Evolutionary conservation across 2,888 invertebrate species (phyloP).

Genomic region (Perdita meconis): DNA sequence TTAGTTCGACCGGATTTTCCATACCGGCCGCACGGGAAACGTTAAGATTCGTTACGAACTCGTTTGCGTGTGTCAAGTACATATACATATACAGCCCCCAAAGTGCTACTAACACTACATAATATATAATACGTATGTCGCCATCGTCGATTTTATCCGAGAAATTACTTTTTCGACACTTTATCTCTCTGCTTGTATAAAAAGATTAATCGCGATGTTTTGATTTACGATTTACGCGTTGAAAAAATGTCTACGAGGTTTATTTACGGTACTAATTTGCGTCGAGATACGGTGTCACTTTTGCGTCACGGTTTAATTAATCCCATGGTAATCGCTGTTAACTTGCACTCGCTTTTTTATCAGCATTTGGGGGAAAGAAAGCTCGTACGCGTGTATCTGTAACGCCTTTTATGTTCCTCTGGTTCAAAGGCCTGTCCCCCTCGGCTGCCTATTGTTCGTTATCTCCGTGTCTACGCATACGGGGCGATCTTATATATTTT

Average conservation of each 20-base stretch:
- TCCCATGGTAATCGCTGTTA: slow-evolving; percentile 18
- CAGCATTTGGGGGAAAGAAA: slow-evolving; percentile 16
- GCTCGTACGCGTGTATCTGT: slow-evolving; percentile 28
- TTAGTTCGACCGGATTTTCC: slow-evolving; percentile 29
- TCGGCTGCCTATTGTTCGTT: slow-evolving; percentile 55
- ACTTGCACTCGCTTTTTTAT: slow-evolving; percentile 11
- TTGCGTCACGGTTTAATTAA: slow-evolving; percentile 22
- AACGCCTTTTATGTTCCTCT: slow-evolving; percentile 30
- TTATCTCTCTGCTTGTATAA: neutral
- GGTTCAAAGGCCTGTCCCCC: slow-evolving; percentile 49
- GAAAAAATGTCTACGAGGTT: neutral
- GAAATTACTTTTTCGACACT: neutral
- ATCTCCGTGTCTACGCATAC: slow-evolving; percentile 46
- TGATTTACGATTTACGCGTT: neutral
- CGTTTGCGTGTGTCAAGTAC: neutral
- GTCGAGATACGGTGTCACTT: neutral
- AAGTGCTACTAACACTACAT: slow-evolving; percentile 24
- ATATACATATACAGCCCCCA: neutral
- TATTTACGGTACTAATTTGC: neutral
- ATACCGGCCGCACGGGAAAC: slow-evolving; percentile 14
- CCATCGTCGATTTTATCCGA: neutral
- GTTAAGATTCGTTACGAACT: slow-evolving; percentile 1
- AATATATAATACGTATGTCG: neutral
- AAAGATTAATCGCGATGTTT: neutral
- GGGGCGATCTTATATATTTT: slow-evolving; percentile 57